phyloP scores from a whole-genome alignment of 2,113 vertebrate genomes.

The Cyphomyrus plagiostoma region DNA sequence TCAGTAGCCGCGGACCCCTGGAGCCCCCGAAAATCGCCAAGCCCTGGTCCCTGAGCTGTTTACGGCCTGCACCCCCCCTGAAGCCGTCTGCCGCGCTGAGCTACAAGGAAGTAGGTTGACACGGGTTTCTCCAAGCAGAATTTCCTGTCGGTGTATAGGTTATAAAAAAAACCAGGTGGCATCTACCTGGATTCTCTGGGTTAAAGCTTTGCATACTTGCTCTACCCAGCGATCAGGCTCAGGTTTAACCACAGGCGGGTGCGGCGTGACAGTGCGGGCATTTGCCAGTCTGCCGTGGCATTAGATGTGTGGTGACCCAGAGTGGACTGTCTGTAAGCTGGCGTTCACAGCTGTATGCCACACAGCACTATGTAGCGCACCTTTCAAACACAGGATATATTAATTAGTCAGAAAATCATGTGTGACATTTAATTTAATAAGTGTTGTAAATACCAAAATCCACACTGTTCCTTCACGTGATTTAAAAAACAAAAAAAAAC shows the following conservation, averaged over 20 bases:
- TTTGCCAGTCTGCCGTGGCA: not conserved
- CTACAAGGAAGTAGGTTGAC: conserved; percentile 83
- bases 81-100: conserved; percentile 86
- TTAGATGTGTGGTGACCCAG: not conserved
- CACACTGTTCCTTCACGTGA: not conserved
- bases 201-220: not conserved
- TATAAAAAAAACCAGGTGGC: not conserved
- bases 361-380: not conserved
- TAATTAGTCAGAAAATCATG: not conserved
- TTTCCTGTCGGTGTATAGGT: not conserved
- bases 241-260: not conserved
- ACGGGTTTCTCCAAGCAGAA: not conserved
- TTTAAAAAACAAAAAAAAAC: not conserved
- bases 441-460: not conserved
- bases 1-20: conserved; percentile 71
- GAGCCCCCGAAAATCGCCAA: conserved; percentile 87
- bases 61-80: conserved; percentile 86
- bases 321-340: not conserved
- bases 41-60: conserved; percentile 93
- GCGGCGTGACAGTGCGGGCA: no score
- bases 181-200: not conserved
- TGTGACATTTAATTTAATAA: not conserved
- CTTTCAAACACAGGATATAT: not conserved
- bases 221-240: not conserved
- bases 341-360: not conserved